These are phyloP conservation scores for Tiphia femorata DNA, from an alignment of 2,888 invertebrate species.

Conservation along the genomic window DNA sequence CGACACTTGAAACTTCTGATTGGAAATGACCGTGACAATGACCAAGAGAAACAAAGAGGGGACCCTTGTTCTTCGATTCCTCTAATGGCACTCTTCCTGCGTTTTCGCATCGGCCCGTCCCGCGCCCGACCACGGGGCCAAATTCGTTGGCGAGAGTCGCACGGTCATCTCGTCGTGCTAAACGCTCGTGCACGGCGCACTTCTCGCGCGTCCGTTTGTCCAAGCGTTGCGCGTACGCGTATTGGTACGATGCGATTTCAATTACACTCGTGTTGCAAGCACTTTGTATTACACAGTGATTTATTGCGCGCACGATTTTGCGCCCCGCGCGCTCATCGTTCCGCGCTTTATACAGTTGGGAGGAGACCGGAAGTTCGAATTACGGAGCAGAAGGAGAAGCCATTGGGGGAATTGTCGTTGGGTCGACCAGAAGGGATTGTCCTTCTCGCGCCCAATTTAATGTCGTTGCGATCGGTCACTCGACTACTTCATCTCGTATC, in stretches of 20 bases:
- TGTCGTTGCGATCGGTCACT: neutral
- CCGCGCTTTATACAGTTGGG: too few relatives aligned
- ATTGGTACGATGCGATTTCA: too few relatives aligned
- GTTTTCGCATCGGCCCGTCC: constrained; percentile 28
- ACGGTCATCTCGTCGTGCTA: constrained; percentile 11
- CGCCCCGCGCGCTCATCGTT: too few relatives aligned
- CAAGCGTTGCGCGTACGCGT: too few relatives aligned
- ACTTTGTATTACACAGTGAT: too few relatives aligned
- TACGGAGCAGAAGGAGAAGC: constrained; percentile 14
- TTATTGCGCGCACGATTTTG: too few relatives aligned
- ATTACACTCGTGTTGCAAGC: too few relatives aligned
- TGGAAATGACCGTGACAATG: constrained; percentile 50
- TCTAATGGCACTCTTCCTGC: constrained; percentile 46
- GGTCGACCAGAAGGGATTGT: too few relatives aligned
- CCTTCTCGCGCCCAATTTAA: constrained; percentile 26
- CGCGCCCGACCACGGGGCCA: constrained; percentile 6
- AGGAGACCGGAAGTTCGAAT: constrained; percentile 32
- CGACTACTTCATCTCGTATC: neutral
- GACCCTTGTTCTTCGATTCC: constrained; percentile 27
- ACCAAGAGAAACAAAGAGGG: constrained; percentile 28
- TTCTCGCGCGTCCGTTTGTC: too few relatives aligned
- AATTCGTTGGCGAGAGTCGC: constrained; percentile 27
- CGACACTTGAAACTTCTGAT: constrained; percentile 42
- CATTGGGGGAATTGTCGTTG: too few relatives aligned
- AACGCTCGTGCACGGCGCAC: neutral